Evolutionary conservation across 2,113 vertebrate species (phyloP), one percentile per base, ranked within the genome.

Genomic region (Eolophus roseicapilla): DNA sequence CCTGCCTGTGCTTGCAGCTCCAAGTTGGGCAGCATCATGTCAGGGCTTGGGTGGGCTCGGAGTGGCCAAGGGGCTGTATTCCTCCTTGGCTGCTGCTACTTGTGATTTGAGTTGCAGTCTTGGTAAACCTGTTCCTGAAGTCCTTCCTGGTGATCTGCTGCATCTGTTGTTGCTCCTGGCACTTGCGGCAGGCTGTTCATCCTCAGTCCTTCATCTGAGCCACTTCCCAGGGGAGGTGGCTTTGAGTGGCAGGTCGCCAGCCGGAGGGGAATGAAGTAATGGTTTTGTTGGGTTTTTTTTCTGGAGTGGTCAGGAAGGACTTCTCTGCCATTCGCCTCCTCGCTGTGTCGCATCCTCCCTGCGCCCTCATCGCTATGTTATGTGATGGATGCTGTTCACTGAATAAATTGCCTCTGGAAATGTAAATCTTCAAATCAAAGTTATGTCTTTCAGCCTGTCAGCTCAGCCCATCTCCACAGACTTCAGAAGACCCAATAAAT

Each of bases 351-450:
- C 41, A 16, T 89, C 53, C 60, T 75, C 84, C 57, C 43, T 0
- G 3, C 1, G 33, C 71, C 69, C 43, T 68, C 4, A 0, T 59
- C 1, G 0, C 62, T 63, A 78, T 0, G 1, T 96, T 89, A 57
- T 6, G 8, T 95, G 90, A 94, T 2, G 0, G n/a, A 59, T 46
- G 76, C 75, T 95, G 87, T 18, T 87, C 6, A 10, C 87, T 83
- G 82, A 18, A 14, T 77, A 71, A 59, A 44, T 77, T 49, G 79
- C 90, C 79, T 82, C 75, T 3, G 25, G 85, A 63, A 82, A 35
- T 0, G 3, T 12, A 70, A 74, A 70, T 80, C 93, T 85, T 67
- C 63, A 69, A 9, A 65, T 95, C 25, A 25, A 65, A 85, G 82
- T 83, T 1, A 1, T 60, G 82, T 80, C 63, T 79, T 88, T 62